Conservation (phyloP, 2,888 invertebrate genomes). For the Dysmachus trigonus region DNA sequence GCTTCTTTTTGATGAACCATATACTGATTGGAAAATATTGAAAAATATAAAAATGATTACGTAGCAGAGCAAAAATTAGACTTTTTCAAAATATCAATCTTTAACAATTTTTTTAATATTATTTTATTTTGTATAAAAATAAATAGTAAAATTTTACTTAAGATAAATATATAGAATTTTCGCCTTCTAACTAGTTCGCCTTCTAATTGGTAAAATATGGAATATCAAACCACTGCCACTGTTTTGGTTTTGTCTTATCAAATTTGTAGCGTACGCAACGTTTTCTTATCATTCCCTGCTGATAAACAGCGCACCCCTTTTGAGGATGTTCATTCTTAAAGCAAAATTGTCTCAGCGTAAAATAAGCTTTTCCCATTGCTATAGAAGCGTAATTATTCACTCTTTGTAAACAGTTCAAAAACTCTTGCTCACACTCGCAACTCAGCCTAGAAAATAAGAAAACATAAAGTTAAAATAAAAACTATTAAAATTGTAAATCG, state of each 20-base stretch:
- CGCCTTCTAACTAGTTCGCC: background rate
- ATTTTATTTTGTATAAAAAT: background rate
- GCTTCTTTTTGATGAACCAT: too few species aligned
- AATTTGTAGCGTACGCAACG: constrained; percentile 61
- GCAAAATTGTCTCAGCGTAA: constrained; percentile 57
- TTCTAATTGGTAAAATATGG: constrained; percentile 57
- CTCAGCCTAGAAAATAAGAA: constrained; percentile 54
- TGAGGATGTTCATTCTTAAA: constrained; percentile 58
- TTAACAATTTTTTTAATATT: too few species aligned
- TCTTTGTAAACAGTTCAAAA: constrained; percentile 60
- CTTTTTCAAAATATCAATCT: too few species aligned
- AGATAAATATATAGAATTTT: background rate
- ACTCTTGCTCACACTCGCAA: constrained; percentile 62
- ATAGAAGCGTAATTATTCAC: constrained; percentile 57
- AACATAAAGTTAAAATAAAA: background rate
- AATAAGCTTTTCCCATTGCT: constrained; percentile 60
- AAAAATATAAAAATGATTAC: too few species aligned
- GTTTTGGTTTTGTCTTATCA: constrained; percentile 54
- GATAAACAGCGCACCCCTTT: constrained; percentile 57
- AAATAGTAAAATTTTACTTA: background rate
- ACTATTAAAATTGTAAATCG: too few species aligned
- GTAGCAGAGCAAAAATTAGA: too few species aligned
- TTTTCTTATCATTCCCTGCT: constrained; percentile 55
- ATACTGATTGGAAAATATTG: too few species aligned
- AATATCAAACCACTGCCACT: constrained; percentile 63